Conservation (phyloP, 2,113 vertebrate species). For the Oncorhynchus masou region DNA sequence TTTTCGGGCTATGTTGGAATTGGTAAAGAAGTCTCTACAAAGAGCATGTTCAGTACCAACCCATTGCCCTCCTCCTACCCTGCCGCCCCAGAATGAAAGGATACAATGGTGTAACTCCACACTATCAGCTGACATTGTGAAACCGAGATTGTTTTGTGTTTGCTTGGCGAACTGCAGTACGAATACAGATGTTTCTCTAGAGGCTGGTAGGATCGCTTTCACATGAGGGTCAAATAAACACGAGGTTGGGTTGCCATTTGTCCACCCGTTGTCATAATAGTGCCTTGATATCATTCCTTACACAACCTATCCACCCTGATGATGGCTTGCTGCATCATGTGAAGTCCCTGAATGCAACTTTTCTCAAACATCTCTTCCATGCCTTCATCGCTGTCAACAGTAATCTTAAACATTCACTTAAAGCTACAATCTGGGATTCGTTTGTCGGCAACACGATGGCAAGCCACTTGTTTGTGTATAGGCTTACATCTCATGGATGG, state of each 20-base stretch:
- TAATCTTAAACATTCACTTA: too few relatives aligned
- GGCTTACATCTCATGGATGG: too few relatives aligned
- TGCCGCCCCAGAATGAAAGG: too few relatives aligned
- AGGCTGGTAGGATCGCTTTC: conserved; percentile 48
- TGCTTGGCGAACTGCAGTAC: conserved; percentile 28
- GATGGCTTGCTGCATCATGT: not conserved
- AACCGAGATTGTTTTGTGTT: conserved; percentile 26
- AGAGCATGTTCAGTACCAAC: too few relatives aligned
- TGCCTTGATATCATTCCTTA: not conserved
- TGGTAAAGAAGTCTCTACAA: too few relatives aligned
- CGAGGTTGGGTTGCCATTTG: conserved; percentile 33
- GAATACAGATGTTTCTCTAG: conserved; percentile 31
- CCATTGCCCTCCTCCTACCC: not conserved
- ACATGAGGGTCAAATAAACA: conserved; percentile 53
- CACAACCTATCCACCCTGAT: not conserved
- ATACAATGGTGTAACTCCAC: conserved; percentile 29
- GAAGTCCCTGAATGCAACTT: not conserved
- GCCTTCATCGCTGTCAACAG: too few relatives aligned
- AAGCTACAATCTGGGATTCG: too few relatives aligned
- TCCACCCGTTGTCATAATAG: not conserved
- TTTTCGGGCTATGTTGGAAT: too few relatives aligned
- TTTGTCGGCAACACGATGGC: too few relatives aligned
- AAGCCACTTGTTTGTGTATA: too few relatives aligned
- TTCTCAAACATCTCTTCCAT: too few relatives aligned
- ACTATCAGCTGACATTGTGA: conserved; percentile 35